Evolutionary conservation across 2,113 vertebrate species (phyloP).

Genomic region (Lathamus discolor): DNA sequence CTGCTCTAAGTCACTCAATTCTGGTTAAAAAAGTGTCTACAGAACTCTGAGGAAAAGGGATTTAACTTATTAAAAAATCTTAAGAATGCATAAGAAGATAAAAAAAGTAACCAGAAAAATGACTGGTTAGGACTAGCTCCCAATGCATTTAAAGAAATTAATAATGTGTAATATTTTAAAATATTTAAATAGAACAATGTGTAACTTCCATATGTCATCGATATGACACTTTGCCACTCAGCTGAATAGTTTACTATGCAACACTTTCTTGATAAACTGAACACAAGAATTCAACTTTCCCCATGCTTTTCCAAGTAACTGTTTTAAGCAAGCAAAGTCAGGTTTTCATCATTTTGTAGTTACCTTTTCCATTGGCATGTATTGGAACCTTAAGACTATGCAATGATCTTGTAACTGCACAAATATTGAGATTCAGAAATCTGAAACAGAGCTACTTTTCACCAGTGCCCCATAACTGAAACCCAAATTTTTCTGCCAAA

Average conservation of each 20-base stretch:
- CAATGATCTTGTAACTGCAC: not conserved
- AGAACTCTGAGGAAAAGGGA: not conserved
- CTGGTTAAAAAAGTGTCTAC: not conserved
- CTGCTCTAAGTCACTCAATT: not conserved
- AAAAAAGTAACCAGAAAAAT: not conserved
- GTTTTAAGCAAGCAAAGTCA: not conserved
- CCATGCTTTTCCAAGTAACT: not conserved
- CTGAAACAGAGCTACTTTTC: not conserved
- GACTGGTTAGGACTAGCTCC: not conserved
- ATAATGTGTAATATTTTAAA: not conserved
- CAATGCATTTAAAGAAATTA: not conserved
- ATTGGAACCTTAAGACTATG: not conserved
- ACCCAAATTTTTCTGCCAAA: not conserved
- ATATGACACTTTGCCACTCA: not conserved
- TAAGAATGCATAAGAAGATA: fast-evolving
- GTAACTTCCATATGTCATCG: not conserved
- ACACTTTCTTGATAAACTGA: not conserved
- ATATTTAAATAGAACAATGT: not conserved
- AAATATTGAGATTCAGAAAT: not conserved
- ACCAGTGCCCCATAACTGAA: not conserved
- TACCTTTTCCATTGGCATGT: not conserved
- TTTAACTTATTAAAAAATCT: not conserved
- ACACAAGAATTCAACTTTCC: not conserved
- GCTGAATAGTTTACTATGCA: no score
- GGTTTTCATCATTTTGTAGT: not conserved